A percentile compares a stretch with the other conserved stretches of the same genome.
Conservation (phyloP, 2,113 vertebrate genomes). For the Laticauda colubrina region DNA sequence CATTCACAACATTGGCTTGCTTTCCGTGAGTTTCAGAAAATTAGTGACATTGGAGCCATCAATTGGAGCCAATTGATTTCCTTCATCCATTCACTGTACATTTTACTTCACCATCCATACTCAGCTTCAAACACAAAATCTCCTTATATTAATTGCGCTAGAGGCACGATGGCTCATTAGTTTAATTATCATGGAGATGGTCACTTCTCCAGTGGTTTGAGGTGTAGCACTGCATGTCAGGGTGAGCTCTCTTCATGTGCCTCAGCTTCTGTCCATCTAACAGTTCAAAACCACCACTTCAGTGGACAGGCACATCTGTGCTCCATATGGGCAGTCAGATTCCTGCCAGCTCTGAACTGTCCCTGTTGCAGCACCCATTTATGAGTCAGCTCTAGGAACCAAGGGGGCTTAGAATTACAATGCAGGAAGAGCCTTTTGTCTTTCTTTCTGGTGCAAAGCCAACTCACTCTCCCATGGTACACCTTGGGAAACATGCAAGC, state of each 20-base stretch:
- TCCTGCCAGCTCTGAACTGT: neutral
- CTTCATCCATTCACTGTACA: neutral
- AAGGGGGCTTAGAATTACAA: neutral
- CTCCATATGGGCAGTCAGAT: neutral
- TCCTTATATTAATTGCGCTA: neutral
- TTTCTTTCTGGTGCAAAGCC: neutral
- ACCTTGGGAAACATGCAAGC: neutral
- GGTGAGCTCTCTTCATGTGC: neutral
- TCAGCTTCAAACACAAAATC: neutral
- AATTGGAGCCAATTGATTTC: neutral
- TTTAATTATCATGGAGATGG: neutral
- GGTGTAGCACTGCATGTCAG: neutral
- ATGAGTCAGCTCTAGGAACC: neutral
- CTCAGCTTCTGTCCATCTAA: neutral
- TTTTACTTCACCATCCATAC: neutral
- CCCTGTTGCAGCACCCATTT: neutral
- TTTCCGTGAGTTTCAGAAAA: neutral
- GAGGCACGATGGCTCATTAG: neutral
- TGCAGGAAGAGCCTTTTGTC: neutral
- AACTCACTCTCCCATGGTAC: neutral
- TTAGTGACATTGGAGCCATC: neutral
- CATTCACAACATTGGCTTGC: neutral
- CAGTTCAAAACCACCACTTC: neutral
- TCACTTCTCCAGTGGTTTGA: neutral
- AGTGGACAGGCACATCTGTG: neutral